These are phyloP conservation scores for Orgyia antiqua DNA, from an alignment of 2,888 invertebrate genomes.

Conservation along the genomic window DNA sequence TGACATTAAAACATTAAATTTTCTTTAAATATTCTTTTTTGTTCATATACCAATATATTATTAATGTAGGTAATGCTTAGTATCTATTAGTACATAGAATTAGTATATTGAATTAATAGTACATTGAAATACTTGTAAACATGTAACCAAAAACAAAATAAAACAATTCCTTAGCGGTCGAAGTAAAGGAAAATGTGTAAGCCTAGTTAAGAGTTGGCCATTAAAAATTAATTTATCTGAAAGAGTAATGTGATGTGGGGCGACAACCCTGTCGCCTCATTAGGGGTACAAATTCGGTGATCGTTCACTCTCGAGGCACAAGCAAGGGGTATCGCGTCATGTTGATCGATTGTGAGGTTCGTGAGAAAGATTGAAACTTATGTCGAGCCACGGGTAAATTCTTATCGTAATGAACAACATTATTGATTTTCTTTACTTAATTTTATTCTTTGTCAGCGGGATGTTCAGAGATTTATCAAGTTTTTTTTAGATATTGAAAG, in stretches of 20 bases:
- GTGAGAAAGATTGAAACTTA: background rate
- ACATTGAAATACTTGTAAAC: too few species aligned
- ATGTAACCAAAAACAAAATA: background rate
- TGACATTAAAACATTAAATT: too few species aligned
- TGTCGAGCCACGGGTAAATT: background rate
- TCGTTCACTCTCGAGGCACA: constrained; percentile 18
- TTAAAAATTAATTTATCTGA: constrained; percentile 19
- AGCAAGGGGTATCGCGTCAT: constrained; percentile 4
- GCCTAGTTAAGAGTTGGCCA: constrained; percentile 5
- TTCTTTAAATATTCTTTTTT: too few species aligned
- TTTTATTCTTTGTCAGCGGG: too few species aligned
- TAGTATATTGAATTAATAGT: too few species aligned
- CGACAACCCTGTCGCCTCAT: constrained; percentile 27
- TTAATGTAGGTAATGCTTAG: too few species aligned
- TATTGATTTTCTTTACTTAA: too few species aligned
- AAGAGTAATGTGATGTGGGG: constrained; percentile 10
- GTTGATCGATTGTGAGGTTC: constrained; percentile 3
- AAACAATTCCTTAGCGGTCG: background rate
- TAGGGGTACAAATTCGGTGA: constrained; percentile 30
- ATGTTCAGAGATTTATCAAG: too few species aligned
- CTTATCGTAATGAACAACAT: background rate
- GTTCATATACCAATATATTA: too few species aligned
- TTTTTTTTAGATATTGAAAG: too few species aligned
- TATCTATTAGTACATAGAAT: too few species aligned
- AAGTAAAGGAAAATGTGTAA: constrained; percentile 1